Evolutionary conservation across 2,888 invertebrate species (phyloP), one percentile per base, ranked within the genome.

Genomic region (Clusia tigrina): DNA sequence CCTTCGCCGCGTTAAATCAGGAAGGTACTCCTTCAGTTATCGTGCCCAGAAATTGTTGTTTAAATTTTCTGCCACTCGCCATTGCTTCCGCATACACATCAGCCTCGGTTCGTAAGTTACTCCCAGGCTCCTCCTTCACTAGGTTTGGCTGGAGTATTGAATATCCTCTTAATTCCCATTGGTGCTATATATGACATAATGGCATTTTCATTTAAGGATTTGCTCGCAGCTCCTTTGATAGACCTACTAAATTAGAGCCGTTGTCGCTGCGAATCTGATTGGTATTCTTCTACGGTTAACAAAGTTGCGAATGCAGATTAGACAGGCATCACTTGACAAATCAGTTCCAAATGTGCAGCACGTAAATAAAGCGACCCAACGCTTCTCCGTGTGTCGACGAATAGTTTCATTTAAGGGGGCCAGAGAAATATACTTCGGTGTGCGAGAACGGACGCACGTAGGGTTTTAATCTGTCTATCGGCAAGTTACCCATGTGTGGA

Each of bases 11-110:
- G 61, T 63, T 2, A 67, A 23, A 2, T 61, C 61, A 2, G 62
- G 63, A 1, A 67, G 42, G 32, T 65, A 65, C 37, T 58, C 58
- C n/a, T 6, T 2, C 22, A 48, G 12, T 32, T 15, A 62, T 56
- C 58, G 60, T 56, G n/a, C 3, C 48, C 48, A 48, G 3, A 20
- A 48, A 9, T 2, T 6, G 5, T 48, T 23, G 10, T 54, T 54
- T 26, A 54, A 17, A 6, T 54, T 23, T 17, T 54, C 5, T 2
- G 25, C n/a, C 23, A 54, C n/a, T 15, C 25, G 54, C 54, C 54
- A 54, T 25, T 54, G 54, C 18, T 54, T 54, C n/a, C 48, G 25
- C 2, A 25, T 9, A 10, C 25, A 5, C 24, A 54, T 26, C 22
- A 52, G 22, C 20, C 22, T 10, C n/a, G 9, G 9, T 6, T 42